A percentile compares a stretch with the other conserved stretches of the same genome.
Conservation (phyloP, 2,888 invertebrate genomes). For the Leptinotarsa tumamoca region DNA sequence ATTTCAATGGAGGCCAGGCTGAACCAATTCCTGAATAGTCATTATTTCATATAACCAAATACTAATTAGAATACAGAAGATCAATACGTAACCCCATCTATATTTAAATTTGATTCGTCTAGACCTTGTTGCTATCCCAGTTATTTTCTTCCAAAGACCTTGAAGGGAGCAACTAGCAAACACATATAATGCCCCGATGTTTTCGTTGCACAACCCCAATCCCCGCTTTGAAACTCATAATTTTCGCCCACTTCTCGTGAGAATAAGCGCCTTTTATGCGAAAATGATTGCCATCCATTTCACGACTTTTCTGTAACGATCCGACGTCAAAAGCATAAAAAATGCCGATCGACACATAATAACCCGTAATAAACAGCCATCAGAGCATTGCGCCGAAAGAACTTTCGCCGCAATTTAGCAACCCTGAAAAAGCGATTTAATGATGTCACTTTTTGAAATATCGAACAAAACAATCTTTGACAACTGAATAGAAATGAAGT, state of each 20-base stretch:
- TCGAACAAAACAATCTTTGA: neutral
- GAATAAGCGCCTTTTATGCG: neutral
- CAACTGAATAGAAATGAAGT: neutral
- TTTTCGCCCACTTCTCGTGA: neutral
- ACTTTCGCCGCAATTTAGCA: neutral
- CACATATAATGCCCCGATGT: neutral
- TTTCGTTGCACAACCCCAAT: neutral
- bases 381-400: neutral
- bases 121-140: neutral
- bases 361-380: conserved; percentile 3
- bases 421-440: neutral
- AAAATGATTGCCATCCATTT: neutral
- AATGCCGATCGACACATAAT: conserved; percentile 7
- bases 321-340: neutral
- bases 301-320: neutral
- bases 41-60: too few relatives aligned
- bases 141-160: too few relatives aligned
- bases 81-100: too few relatives aligned
- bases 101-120: neutral
- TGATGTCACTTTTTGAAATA: neutral
- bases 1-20: too few relatives aligned
- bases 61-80: too few relatives aligned
- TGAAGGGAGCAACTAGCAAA: neutral
- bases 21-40: too few relatives aligned
- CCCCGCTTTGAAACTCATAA: neutral